phyloP scores from a whole-genome alignment of 2,113 vertebrate genomes.

The Gasterosteus nipponicus region DNA sequence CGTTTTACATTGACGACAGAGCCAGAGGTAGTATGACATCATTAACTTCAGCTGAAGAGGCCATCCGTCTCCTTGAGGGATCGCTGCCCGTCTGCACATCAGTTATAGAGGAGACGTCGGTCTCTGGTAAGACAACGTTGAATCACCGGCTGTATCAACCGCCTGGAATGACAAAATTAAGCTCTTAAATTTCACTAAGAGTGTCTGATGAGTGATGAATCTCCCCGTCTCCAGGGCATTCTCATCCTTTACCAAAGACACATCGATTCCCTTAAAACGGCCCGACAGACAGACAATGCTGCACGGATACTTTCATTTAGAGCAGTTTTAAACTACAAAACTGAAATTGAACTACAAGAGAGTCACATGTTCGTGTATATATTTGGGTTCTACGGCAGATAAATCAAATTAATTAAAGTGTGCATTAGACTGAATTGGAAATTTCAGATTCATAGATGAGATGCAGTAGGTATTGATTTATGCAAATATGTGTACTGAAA shows the following conservation, averaged over 20 bases:
- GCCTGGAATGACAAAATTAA: constrained; percentile 76
- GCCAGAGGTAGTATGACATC: constrained; percentile 43
- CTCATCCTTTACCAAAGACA: constrained; percentile 71
- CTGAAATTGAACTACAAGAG: constrained; percentile 3
- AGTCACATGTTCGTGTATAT: neutral
- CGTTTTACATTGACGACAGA: constrained; percentile 15
- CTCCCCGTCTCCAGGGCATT: constrained; percentile 43
- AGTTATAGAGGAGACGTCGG: constrained; percentile 69
- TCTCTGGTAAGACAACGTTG: constrained; percentile 70
- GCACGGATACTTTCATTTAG: neutral
- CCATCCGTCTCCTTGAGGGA: constrained; percentile 74
- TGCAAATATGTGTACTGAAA: constrained; percentile 22
- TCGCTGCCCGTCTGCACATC: constrained; percentile 60
- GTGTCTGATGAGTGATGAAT: constrained; percentile 72
- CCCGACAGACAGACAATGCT: constrained; percentile 43
- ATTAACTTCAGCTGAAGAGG: constrained; percentile 60
- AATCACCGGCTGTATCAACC: constrained; percentile 68
- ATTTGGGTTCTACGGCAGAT: constrained; percentile 26
- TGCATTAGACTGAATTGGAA: constrained; percentile 49
- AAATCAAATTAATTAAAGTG: constrained; percentile 41
- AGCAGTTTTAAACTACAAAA: constrained; percentile 15
- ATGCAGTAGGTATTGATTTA: constrained; percentile 58
- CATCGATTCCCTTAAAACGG: constrained; percentile 55
- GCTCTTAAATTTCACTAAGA: constrained; percentile 78
- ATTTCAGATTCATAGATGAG: constrained; percentile 51